These are phyloP conservation scores for Apotomis turbidana DNA, from an alignment of 2,888 invertebrate genomes.

Conservation along the genomic window DNA sequence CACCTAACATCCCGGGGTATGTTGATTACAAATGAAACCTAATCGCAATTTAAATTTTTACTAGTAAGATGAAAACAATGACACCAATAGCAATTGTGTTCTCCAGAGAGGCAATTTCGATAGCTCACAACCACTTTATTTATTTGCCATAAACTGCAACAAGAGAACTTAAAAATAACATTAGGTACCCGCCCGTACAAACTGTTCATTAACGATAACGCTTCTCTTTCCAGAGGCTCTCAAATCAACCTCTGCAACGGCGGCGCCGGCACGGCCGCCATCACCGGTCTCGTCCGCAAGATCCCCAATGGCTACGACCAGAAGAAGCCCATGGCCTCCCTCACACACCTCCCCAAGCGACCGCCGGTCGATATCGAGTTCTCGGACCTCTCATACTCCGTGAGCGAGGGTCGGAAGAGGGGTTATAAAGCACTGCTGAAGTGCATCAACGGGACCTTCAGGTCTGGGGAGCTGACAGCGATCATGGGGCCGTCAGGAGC, in stretches of 20 bases:
- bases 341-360: slow-evolving; percentile 92
- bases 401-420: slow-evolving; percentile 91
- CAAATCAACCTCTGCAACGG: slow-evolving; percentile 90
- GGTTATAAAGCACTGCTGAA: slow-evolving; percentile 95
- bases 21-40: too few species aligned
- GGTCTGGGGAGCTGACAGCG: slow-evolving; percentile 95
- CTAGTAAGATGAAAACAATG: too few species aligned
- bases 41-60: too few species aligned
- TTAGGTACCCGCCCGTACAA: too few species aligned
- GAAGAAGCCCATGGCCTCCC: slow-evolving; percentile 89
- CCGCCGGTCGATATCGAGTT: slow-evolving; percentile 96
- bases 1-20: too few species aligned
- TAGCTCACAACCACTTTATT: too few species aligned
- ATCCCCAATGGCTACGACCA: slow-evolving; percentile 88
- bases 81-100: too few species aligned
- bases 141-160: too few species aligned
- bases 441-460: slow-evolving; percentile 94
- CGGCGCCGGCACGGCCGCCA: slow-evolving; percentile 76
- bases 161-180: too few species aligned
- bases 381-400: slow-evolving; percentile 93
- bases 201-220: background rate
- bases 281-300: slow-evolving; percentile 85
- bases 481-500: slow-evolving; percentile 97
- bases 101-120: too few species aligned
- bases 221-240: slow-evolving; percentile 84